phyloP scores from a whole-genome alignment of 2,113 vertebrate species.

The Festucalex cinctus region DNA sequence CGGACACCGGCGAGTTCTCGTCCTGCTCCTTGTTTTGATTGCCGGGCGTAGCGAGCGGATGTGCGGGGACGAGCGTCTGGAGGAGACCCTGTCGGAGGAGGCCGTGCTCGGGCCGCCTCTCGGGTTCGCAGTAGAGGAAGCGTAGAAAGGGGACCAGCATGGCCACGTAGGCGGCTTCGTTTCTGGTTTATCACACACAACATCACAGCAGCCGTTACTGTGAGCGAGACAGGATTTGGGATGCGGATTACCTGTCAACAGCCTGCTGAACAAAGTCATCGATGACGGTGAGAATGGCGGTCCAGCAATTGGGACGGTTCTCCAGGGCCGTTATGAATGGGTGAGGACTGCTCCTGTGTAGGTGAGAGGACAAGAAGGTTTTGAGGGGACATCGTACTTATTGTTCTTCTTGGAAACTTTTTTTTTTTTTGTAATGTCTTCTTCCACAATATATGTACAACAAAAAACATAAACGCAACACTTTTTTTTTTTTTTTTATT shows the following conservation, averaged over 20 bases:
- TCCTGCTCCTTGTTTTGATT: neutral
- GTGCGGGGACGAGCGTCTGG: conserved; percentile 75
- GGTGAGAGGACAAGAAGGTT: no score
- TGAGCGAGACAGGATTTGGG: neutral
- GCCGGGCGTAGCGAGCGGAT: conserved; percentile 32
- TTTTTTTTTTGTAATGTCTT: no score
- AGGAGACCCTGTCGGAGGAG: conserved; percentile 81
- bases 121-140: conserved; percentile 89
- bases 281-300: conserved; percentile 81
- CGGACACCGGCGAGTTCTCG: conserved; percentile 42
- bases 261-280: conserved; percentile 77
- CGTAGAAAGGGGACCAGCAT: conserved; percentile 86
- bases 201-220: neutral
- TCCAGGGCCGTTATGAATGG: conserved; percentile 88
- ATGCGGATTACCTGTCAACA: conserved; percentile 67
- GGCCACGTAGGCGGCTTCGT: conserved; percentile 71
- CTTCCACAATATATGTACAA: no score
- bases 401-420: neutral
- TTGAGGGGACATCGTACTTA: no score
- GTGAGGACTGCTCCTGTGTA: conserved; percentile 79
- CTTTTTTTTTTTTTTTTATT: no score
- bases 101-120: conserved; percentile 77
- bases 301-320: conserved; percentile 88
- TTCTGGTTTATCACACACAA: conserved; percentile 54
- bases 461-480: no score